Base-by-base conservation (phyloP, 2,113 vertebrate species). In the Microcebus griseorufus region DNA sequence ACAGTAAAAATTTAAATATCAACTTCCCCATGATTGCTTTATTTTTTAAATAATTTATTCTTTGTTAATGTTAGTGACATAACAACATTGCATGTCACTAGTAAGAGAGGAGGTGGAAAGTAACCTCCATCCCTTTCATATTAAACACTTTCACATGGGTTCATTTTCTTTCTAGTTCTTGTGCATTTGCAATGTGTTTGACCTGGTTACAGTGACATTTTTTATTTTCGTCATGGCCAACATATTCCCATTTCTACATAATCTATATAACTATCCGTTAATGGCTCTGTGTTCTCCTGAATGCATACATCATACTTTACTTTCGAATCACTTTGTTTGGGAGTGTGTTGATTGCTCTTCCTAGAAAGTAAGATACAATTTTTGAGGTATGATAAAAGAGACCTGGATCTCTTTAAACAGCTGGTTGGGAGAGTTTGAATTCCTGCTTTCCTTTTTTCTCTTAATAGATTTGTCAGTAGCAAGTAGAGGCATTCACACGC, bases 271-370 rank as follows among this genome's bases (percentile, higher is more conserved):
- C 29, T 58, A 53, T 65, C 64, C 37, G 27, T 75, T 89, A 65
- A 84, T 84, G 69, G 34, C 23, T 91, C 42, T 72, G 55, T 79
- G 86, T 60, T 90, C 25, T 51, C 58, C 64, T 39, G 69, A 94
- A 37, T 48, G 53, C 25, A 37, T 6, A 90, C 32, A 29, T 20
- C 25, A 23, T 60, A 62, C 29, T 93, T 90, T 80, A 81, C 62
- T 94, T 91, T 89, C 67, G 88, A 88, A 60, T 93, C 39, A 29
- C 20, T 93, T 88, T 93, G 42, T 94, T 89, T 96, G 5, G 53
- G 32, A 18, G 45, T 58, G 2, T 80, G 64, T 75, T 48, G 45
- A 88, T 92, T 87, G 96, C 72, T 93, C 65, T 93, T 70, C 42
- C 53, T 64, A 78, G 87, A 87, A 80, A 42, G 27, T 78, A 93